Evolutionary conservation across 2,797 vertebrate genomes (phyloP).

Genomic region (Pangasius sanitwongsei): DNA sequence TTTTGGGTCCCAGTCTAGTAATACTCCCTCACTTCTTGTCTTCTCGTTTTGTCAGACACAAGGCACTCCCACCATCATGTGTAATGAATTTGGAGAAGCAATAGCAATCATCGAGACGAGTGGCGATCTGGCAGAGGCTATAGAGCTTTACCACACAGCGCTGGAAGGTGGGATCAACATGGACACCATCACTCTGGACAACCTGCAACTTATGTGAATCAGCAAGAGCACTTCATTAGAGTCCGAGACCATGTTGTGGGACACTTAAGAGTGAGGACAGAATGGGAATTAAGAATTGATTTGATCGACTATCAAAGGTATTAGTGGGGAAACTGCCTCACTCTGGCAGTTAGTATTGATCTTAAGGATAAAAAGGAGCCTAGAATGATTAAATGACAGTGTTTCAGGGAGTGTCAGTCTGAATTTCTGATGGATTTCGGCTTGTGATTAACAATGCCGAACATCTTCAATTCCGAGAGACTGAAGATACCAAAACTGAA

Average conservation of each 20-base stretch:
- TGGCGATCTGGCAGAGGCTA: constrained; percentile 85
- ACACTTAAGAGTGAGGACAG: not conserved
- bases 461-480: not conserved
- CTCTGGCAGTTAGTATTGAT: not conserved
- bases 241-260: not conserved
- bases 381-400: not conserved
- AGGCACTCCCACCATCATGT: constrained; percentile 86
- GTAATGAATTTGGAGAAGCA: constrained; percentile 89
- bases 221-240: not conserved
- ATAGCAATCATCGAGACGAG: constrained; percentile 91
- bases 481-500: not conserved
- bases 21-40: not conserved
- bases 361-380: not conserved
- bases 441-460: not conserved
- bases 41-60: constrained; percentile 58
- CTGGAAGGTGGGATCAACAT: constrained; percentile 76
- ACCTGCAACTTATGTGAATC: constrained; percentile 62
- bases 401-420: not conserved
- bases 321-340: not conserved
- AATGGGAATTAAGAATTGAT: not conserved
- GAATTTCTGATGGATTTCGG: not conserved
- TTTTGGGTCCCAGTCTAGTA: not conserved
- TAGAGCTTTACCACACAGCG: constrained; percentile 88
- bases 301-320: not conserved
- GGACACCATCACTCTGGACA: constrained; percentile 73